phyloP scores from a whole-genome alignment of 2,797 vertebrate species.

The Moxostoma hubbsi region DNA sequence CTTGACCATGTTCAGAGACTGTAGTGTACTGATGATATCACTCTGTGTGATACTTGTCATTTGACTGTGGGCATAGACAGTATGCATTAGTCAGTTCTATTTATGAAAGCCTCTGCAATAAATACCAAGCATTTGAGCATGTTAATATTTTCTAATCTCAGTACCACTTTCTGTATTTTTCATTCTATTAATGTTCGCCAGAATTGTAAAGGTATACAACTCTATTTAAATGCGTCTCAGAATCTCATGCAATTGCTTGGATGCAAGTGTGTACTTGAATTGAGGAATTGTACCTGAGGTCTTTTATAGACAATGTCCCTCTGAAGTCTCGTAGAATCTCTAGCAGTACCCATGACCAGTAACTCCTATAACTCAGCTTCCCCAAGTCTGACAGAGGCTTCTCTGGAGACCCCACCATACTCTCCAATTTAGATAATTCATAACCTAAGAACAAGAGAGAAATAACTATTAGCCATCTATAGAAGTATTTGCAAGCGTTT shows the following conservation, averaged over 20 bases:
- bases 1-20: conserved; percentile 97
- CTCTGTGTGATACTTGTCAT: conserved; percentile 97
- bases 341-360: conserved; percentile 96
- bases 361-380: conserved; percentile 94
- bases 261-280: neutral
- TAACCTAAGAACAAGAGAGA: conserved; percentile 66
- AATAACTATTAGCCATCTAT: neutral
- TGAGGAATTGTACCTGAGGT: conserved; percentile 82
- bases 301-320: conserved; percentile 92
- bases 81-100: neutral
- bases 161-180: neutral
- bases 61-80: conserved; percentile 72
- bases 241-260: neutral
- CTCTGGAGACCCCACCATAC: conserved; percentile 90
- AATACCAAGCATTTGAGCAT: neutral
- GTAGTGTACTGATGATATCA: conserved; percentile 94
- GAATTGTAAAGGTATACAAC: neutral
- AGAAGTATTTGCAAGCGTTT: neutral
- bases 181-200: neutral
- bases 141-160: neutral
- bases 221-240: neutral
- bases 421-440: conserved; percentile 93
- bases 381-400: conserved; percentile 93
- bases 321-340: conserved; percentile 93
- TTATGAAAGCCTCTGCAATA: neutral